A percentile compares a stretch with the other conserved stretches of the same genome.
phyloP scores from a whole-genome alignment of 2,888 invertebrate genomes.

The Oxycera nigricornis region DNA sequence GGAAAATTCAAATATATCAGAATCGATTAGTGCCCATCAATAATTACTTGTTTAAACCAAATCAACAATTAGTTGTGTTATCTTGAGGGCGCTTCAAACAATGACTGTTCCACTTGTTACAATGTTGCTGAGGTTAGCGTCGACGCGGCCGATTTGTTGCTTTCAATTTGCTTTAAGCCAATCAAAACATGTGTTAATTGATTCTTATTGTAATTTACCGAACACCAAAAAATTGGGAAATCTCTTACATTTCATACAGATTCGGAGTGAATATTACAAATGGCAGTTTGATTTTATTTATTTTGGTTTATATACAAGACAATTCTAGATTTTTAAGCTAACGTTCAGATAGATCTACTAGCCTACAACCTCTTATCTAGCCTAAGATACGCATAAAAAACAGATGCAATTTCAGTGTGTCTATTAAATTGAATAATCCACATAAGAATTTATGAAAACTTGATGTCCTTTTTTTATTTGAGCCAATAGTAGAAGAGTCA shows the following conservation, averaged over 20 bases:
- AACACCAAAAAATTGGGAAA: neutral
- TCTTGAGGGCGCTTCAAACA: too few relatives aligned
- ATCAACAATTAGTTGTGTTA: too few relatives aligned
- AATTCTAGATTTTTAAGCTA: neutral
- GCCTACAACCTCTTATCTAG: neutral
- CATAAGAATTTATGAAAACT: neutral
- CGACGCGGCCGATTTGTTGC: neutral
- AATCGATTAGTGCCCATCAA: too few relatives aligned
- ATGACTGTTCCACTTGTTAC: too few relatives aligned
- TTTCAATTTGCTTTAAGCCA: constrained; percentile 24
- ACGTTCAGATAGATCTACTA: neutral
- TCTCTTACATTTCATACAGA: neutral
- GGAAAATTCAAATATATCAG: too few relatives aligned
- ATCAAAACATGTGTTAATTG: neutral
- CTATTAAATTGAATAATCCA: too few relatives aligned
- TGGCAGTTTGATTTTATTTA: constrained; percentile 15
- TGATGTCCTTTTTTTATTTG: constrained; percentile 11
- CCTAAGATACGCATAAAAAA: neutral
- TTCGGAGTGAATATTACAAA: constrained; percentile 13
- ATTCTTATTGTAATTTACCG: neutral
- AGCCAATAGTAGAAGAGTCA: constrained; percentile 21
- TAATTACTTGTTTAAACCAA: too few relatives aligned
- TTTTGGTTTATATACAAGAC: constrained; percentile 9
- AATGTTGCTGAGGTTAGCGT: neutral
- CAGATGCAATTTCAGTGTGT: neutral